Conservation (phyloP, 1,140 invertebrate genomes). For the Carcinoscorpius rotundicauda region DNA sequence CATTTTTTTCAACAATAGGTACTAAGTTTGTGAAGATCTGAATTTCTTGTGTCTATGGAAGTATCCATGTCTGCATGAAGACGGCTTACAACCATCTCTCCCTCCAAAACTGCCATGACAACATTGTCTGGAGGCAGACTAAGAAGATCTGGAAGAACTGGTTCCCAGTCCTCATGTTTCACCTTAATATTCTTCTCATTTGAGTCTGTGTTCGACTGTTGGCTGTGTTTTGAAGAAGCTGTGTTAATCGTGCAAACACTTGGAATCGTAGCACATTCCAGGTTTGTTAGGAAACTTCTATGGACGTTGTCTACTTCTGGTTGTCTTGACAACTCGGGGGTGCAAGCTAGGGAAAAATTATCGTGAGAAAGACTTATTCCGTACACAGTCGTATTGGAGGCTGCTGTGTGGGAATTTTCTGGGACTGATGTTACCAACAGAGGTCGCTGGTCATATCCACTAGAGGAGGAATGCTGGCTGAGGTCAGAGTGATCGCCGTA, state of each 20-base stretch:
- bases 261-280: constrained; percentile 2
- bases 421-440: constrained; percentile 6
- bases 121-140: background rate
- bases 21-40: constrained; percentile 13
- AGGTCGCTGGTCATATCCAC: constrained; percentile 21
- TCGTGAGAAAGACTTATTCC: too few relatives aligned
- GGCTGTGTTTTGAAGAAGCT: constrained; percentile 11
- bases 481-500: constrained; percentile 17
- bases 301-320: too few relatives aligned
- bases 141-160: too few relatives aligned
- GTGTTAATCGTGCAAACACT: constrained; percentile 6
- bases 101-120: constrained; percentile 21
- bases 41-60: constrained; percentile 2
- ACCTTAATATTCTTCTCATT: too few relatives aligned
- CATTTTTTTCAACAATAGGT: constrained; percentile 22
- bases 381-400: background rate
- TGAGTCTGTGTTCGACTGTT: background rate
- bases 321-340: too few relatives aligned
- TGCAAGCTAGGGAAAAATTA: too few relatives aligned
- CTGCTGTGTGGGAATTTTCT: constrained; percentile 3
- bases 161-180: too few relatives aligned
- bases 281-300: constrained; percentile 1
- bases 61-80: constrained; percentile 13
- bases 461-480: constrained; percentile 21
- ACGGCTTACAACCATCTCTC: constrained; percentile 18